Base-by-base conservation (phyloP, 2,888 invertebrate species). In the Oegoconia quadripuncta region DNA sequence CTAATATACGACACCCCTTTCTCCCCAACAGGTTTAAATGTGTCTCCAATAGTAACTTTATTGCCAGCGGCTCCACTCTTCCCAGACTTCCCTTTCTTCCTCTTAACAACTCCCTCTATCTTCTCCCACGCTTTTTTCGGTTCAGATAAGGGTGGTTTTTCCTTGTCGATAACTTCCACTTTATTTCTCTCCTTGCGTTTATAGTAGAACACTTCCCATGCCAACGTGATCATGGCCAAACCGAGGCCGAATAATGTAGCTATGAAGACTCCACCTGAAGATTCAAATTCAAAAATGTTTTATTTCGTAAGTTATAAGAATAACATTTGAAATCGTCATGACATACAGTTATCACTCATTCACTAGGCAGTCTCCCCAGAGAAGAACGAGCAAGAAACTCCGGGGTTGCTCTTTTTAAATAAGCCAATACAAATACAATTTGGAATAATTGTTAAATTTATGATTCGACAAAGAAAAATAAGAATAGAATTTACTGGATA, bases 221-320 rank as follows among this genome's bases (percentile, higher is more conserved):
- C 93, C 12, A 97, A 73, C 0, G 96, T 95, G 0, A 95, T 69
- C 93, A 97, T 94, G 0, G 97, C 96, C 35, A 97, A 64, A 0
- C 93, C 93, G 2, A 97, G 74, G 0, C 97, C 97, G 64, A 95
- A 94, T 0, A 96, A 78, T 0, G 96, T 96, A 0, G 96, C 96
- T 49, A 97, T 96, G 64, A 97, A 97, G 0, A 97, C 96, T 0
- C 97, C 97, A 34, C 95, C 94, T 94, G 68, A 7, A 66, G 73
- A 33, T 34, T 29, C 3, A 25, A 9, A n/a, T n/a, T n/a, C n/a
- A n/a, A n/a, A n/a, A n/a, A n/a, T n/a, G n/a, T n/a, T n/a, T n/a
- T n/a, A n/a, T n/a, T n/a, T n/a, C n/a, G n/a, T n/a, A n/a, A n/a
- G n/a, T n/a, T n/a, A n/a, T n/a, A n/a, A n/a, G n/a, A n/a, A n/a